Conservation (phyloP, 30 jellyfish, hydroid and myxozoan genomes). For the Cassiopea xamachana region DNA sequence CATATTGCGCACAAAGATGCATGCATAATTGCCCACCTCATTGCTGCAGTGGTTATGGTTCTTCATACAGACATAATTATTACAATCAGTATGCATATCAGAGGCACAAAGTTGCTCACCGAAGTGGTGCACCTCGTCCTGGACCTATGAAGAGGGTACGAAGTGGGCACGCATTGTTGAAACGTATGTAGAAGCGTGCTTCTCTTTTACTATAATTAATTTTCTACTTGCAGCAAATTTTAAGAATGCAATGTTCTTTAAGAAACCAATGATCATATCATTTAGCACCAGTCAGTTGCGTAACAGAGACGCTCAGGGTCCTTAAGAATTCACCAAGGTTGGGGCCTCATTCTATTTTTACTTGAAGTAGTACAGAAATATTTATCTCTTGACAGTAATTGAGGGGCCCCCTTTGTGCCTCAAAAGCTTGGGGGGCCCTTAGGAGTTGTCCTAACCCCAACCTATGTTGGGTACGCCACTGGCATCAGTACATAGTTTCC, state of each 20-base stretch:
- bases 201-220: not conserved
- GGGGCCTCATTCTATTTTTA: too few species aligned
- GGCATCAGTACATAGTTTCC: too few species aligned
- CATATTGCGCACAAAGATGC: conserved; percentile 49
- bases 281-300: too few species aligned
- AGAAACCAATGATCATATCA: not conserved
- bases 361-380: too few species aligned
- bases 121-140: not conserved
- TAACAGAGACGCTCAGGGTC: too few species aligned
- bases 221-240: not conserved
- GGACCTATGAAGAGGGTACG: conserved; percentile 16
- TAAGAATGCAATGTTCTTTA: not conserved
- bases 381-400: too few species aligned
- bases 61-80: conserved; percentile 20
- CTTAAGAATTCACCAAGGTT: too few species aligned
- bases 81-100: conserved; percentile 48
- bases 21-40: conserved; percentile 63
- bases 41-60: conserved; percentile 61
- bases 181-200: conserved; percentile 42
- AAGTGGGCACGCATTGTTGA: conserved; percentile 55
- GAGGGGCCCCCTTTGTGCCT: too few species aligned
- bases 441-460: too few species aligned
- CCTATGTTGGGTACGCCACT: too few species aligned
- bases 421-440: too few species aligned
- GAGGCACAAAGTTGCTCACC: conserved; percentile 63